Percentiles rank a stretch among this genome's conserved stretches.
phyloP scores from a whole-genome alignment of 1,140 invertebrate genomes.

The Drosophila watanabei region DNA sequence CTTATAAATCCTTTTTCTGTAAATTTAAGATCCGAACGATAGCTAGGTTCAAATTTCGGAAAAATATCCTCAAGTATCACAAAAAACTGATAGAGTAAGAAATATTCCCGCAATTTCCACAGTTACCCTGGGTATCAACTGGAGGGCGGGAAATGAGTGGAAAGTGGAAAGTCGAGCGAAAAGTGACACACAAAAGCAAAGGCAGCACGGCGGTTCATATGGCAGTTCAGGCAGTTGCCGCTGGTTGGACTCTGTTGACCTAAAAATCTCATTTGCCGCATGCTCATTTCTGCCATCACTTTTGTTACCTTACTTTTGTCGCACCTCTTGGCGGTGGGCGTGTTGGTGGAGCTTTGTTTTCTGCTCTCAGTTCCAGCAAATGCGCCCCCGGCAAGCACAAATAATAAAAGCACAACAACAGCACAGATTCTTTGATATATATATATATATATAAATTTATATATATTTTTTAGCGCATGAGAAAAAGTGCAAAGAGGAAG shows the following conservation, averaged over 20 bases:
- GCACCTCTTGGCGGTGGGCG: constrained; percentile 33
- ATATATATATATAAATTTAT: constrained; percentile 31
- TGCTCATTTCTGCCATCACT: constrained; percentile 79
- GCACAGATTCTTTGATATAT: constrained; percentile 62
- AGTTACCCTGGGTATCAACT: constrained; percentile 15
- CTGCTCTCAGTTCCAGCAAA: constrained; percentile 51
- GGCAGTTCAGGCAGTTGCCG: constrained; percentile 41
- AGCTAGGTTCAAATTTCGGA: no score
- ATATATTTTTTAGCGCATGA: constrained; percentile 26
- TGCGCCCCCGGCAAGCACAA: constrained; percentile 55
- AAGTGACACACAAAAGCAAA: constrained; percentile 68
- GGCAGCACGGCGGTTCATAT: constrained; percentile 47
- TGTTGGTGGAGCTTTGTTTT: constrained; percentile 46
- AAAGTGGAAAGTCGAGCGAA: constrained; percentile 57
- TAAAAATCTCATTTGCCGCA: constrained; percentile 82
- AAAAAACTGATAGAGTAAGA: no score
- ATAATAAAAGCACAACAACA: constrained; percentile 37
- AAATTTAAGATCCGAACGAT: no score
- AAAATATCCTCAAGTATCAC: no score
- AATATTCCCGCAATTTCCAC: background rate
- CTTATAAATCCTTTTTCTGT: no score
- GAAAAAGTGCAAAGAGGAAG: constrained; percentile 36
- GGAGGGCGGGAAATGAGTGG: constrained; percentile 33
- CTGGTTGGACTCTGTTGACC: constrained; percentile 78
- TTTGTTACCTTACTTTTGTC: constrained; percentile 66